Evolutionary conservation across 2,113 vertebrate genomes (phyloP).

Genomic region (Todiramphus chloris): DNA sequence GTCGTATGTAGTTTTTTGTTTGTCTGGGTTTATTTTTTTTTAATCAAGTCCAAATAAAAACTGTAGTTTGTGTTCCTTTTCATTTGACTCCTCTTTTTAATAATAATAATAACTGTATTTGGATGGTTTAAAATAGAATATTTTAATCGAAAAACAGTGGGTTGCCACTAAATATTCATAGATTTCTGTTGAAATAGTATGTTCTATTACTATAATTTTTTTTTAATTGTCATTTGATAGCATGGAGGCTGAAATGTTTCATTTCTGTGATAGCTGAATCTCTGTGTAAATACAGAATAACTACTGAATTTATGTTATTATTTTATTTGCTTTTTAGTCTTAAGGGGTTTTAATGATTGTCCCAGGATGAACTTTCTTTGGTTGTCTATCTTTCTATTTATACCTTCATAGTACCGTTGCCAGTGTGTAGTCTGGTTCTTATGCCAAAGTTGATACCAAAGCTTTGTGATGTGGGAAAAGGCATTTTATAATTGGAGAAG

Average conservation of each 20-base stretch:
- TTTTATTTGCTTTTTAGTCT: neutral
- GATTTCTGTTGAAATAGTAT: neutral
- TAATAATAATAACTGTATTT: neutral
- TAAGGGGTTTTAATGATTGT: neutral
- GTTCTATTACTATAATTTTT: neutral
- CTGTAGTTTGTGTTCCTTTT: neutral
- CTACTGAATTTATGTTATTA: fast-evolving
- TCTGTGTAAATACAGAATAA: neutral
- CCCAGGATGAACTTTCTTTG: neutral
- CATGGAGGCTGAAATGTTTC: neutral
- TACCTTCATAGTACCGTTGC: fast-evolving
- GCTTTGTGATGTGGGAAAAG: neutral
- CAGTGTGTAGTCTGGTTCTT: fast-evolving
- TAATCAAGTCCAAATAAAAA: neutral
- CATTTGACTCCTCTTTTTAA: neutral
- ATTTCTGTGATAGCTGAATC: neutral
- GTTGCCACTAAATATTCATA: neutral
- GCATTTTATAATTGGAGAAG: neutral
- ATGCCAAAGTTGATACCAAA: neutral
- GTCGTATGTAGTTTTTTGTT: neutral
- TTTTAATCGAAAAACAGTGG: neutral
- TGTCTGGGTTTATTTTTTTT: neutral
- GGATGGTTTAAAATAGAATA: neutral
- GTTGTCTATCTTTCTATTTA: neutral
- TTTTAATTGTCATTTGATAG: neutral